Base-by-base conservation (phyloP, 2,888 invertebrate species). In the Rotaria sp. region DNA sequence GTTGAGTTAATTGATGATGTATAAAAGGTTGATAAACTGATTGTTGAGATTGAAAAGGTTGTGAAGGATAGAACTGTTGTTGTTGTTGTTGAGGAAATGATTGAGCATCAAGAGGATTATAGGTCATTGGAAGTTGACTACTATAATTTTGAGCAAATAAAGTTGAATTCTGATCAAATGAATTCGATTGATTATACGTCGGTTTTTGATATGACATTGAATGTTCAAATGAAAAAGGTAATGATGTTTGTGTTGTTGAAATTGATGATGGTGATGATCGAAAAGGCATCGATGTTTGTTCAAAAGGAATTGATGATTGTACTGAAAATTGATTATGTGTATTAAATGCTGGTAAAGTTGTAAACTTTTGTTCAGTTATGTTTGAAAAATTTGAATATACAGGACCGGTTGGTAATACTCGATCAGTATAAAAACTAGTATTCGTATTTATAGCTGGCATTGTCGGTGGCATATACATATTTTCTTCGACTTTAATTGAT, bases 41-140 rank as follows among this genome's bases (percentile, higher is more conserved):
- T n/a, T 41, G 57, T 85, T 85, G 85, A 41, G 45, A 4, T 48
- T 48, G 84, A 84, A n/a, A 45, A n/a, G 86, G 38, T 84, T 35
- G 21, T 13, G 26, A 41, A 45, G 26, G 3, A 67, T 67, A 35
- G 13, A 30, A 67, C 50, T 50, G 50, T 50, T 21, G 24, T 41
- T 41, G 41, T 57, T 57, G 57, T 38, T 67, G 67, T 35, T 84
- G 80, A 45, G 45, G 5, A 45, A 48, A 41, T 41, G 26, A 4
- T 75, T 75, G 35, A 41, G 21, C 26, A 41, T 1, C 1, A 41
- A 21, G 8, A 38, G 7, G 5, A 24, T 26, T 67, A 21, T 67
- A 67, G 5, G 15, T 35, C 18, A 21, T 21, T 35, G 3, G 67
- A 67, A 21, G 21, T 67, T 35, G 67, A 67, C 7, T 11, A 67